These are phyloP conservation scores for Tipula helvola DNA, from an alignment of 2,888 invertebrate genomes.

Conservation along the genomic window DNA sequence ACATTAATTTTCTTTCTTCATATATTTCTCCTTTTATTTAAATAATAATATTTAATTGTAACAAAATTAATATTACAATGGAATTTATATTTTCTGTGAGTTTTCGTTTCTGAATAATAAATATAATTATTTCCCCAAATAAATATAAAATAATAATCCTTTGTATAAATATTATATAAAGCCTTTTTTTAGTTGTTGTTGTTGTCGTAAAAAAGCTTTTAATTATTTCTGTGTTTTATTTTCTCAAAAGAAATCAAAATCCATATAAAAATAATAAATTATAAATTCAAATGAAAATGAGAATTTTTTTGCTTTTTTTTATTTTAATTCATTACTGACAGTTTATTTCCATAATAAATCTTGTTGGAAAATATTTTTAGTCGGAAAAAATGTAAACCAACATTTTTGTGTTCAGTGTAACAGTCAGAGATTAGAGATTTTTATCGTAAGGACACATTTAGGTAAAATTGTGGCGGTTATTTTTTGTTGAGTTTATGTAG, in stretches of 20 bases:
- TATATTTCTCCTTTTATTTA: neutral
- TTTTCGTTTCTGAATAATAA: neutral
- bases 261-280: neutral
- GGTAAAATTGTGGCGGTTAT: neutral
- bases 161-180: neutral
- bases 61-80: neutral
- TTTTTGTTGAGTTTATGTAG: neutral
- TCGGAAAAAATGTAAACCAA: neutral
- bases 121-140: neutral
- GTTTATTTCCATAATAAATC: neutral
- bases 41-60: neutral
- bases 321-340: neutral
- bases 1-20: neutral
- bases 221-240: neutral
- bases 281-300: neutral
- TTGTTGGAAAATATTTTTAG: neutral
- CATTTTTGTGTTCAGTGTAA: neutral
- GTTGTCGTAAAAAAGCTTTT: neutral
- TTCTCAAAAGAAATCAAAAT: neutral
- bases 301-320: neutral
- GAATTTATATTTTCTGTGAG: neutral
- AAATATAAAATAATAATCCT: neutral
- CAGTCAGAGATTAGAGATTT: neutral
- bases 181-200: neutral
- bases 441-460: neutral